phyloP scores from a whole-genome alignment of 2,113 vertebrate genomes.

The Rhagologus leucostigma region DNA sequence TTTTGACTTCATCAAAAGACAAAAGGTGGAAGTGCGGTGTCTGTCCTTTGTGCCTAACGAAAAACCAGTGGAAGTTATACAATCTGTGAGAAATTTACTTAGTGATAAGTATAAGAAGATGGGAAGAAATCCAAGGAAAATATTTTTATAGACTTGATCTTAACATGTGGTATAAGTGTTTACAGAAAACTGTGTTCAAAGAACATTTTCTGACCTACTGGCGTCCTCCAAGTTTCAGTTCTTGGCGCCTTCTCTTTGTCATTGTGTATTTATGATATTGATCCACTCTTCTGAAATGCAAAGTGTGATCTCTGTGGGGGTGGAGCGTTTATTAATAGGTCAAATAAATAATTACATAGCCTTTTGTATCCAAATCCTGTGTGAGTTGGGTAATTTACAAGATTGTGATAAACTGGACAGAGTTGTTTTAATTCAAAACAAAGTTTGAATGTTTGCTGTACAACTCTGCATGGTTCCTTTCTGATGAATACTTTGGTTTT shows the following conservation, averaged over 20 bases:
- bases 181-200: background rate
- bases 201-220: background rate
- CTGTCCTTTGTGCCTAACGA: background rate
- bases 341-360: conserved; percentile 35
- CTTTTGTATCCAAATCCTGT: background rate
- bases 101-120: background rate
- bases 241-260: background rate
- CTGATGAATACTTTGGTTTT: background rate
- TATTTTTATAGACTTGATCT: background rate
- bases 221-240: background rate
- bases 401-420: background rate
- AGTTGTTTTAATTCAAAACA: conserved; percentile 8
- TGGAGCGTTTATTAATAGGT: conserved; percentile 20
- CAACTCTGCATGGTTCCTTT: background rate
- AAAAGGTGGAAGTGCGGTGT: background rate
- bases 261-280: conserved; percentile 29
- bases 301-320: background rate
- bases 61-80: background rate
- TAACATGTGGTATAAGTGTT: background rate
- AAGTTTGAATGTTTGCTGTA: background rate
- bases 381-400: background rate
- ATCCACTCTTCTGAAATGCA: conserved; percentile 29
- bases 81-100: background rate
- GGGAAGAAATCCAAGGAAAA: background rate
- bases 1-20: background rate